phyloP scores from a whole-genome alignment of 2,888 invertebrate species.

The Carterocephalus palaemon region DNA sequence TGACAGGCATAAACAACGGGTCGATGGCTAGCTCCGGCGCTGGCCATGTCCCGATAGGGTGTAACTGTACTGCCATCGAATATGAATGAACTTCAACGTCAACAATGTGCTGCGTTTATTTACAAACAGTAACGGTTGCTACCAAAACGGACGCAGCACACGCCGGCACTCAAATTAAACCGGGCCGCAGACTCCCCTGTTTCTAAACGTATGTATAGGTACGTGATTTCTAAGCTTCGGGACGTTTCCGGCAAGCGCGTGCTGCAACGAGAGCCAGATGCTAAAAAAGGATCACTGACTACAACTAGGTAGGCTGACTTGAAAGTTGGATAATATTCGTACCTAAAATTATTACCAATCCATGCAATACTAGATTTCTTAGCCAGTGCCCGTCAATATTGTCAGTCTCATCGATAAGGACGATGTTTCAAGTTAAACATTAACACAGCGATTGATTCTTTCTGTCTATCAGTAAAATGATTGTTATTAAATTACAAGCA shows the following conservation, averaged over 20 bases:
- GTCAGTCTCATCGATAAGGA: too few species aligned
- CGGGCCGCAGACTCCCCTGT: constrained; percentile 43
- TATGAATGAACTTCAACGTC: constrained; percentile 60
- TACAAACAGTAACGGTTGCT: constrained; percentile 67
- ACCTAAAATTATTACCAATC: too few species aligned
- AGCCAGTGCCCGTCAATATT: too few species aligned
- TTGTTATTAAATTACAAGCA: too few species aligned
- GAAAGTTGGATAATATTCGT: too few species aligned
- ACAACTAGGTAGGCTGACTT: too few species aligned
- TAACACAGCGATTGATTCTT: too few species aligned
- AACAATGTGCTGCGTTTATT: constrained; percentile 61
- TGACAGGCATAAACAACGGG: too few species aligned
- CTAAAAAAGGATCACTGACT: not conserved
- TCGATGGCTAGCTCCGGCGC: too few species aligned
- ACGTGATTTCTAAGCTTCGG: constrained; percentile 34
- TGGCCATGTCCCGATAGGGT: constrained; percentile 28
- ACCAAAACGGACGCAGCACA: constrained; percentile 50
- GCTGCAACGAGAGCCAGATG: constrained; percentile 32
- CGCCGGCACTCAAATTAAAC: constrained; percentile 60
- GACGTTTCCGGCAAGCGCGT: constrained; percentile 55
- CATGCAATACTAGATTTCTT: too few species aligned
- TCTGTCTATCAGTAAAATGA: too few species aligned
- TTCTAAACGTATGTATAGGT: constrained; percentile 33
- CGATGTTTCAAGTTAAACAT: too few species aligned
- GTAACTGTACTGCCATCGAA: constrained; percentile 37